Evolutionary conservation across 2,113 vertebrate genomes (phyloP).

Genomic region (Tinamus guttatus): DNA sequence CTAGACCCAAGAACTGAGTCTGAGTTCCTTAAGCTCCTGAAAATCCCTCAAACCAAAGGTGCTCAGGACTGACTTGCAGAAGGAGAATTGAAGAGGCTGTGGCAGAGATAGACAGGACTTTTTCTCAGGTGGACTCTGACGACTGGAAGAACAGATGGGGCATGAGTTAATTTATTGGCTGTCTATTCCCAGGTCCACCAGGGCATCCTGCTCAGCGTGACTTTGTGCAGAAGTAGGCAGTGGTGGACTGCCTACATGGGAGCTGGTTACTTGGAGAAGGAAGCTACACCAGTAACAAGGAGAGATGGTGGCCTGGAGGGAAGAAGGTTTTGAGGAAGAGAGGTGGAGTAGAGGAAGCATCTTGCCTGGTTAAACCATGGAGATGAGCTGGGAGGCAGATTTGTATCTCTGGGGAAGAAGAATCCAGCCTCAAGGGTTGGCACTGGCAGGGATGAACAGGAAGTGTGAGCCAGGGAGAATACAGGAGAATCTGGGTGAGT

Average conservation of each 20-base stretch:
- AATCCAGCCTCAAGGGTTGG: background rate
- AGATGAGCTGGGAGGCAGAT: background rate
- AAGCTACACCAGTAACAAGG: background rate
- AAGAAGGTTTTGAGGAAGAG: background rate
- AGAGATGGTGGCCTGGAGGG: background rate
- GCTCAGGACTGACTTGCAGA: background rate
- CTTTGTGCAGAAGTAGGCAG: background rate
- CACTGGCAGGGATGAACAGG: rapidly evolving
- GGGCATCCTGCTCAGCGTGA: rapidly evolving
- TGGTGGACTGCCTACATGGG: background rate
- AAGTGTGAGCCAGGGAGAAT: background rate
- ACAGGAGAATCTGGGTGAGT: background rate
- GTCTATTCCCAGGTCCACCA: background rate
- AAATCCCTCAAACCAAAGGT: background rate
- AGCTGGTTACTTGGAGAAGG: background rate
- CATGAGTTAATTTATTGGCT: background rate
- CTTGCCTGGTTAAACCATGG: background rate
- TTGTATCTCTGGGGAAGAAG: background rate
- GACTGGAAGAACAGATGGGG: background rate
- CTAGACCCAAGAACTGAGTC: background rate
- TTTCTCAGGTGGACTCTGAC: background rate
- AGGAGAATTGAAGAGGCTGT: background rate
- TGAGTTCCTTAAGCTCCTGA: background rate
- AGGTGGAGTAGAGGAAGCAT: background rate
- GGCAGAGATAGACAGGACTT: background rate